Evolutionary conservation across 2,888 invertebrate genomes (phyloP).

Genomic region (Callimorpha dominula): DNA sequence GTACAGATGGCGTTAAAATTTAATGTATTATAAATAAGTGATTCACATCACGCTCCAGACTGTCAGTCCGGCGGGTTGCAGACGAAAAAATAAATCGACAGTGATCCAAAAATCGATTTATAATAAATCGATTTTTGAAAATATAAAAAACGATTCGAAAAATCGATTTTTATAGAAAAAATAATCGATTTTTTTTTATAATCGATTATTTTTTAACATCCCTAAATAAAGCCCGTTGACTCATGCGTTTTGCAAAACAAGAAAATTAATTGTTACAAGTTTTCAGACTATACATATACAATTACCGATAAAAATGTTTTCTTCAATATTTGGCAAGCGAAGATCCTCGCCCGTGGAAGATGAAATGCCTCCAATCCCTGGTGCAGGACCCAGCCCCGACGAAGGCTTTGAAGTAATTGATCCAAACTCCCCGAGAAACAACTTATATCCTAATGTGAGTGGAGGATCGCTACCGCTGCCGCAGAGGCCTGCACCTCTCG

Average conservation of each 20-base stretch:
- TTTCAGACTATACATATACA: background rate
- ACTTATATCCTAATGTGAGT: constrained; percentile 73
- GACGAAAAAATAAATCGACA: too few relatives aligned
- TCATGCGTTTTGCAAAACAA: constrained; percentile 1
- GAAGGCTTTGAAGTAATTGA: constrained; percentile 79
- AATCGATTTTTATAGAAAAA: too few relatives aligned
- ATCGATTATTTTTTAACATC: too few relatives aligned
- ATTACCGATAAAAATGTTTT: constrained; percentile 72
- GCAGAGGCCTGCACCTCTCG: constrained; percentile 70
- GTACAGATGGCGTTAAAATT: too few relatives aligned
- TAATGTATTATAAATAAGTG: too few relatives aligned
- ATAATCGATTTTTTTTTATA: too few relatives aligned
- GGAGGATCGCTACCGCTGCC: constrained; percentile 60
- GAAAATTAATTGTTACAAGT: background rate
- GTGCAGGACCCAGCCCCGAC: constrained; percentile 65
- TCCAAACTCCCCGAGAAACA: constrained; percentile 63
- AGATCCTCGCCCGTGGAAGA: constrained; percentile 81
- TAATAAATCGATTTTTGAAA: too few relatives aligned
- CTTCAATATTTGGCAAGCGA: constrained; percentile 80
- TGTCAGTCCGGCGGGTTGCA: too few relatives aligned
- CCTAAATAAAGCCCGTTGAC: background rate
- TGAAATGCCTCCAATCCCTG: constrained; percentile 80
- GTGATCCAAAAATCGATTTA: too few relatives aligned
- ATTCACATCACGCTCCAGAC: too few relatives aligned
- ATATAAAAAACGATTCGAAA: too few relatives aligned